A percentile compares a stretch with the other conserved stretches of the same genome.
Evolutionary conservation across 2,113 vertebrate genomes (phyloP).

Genomic region (Anarhynchus alexandrinus): DNA sequence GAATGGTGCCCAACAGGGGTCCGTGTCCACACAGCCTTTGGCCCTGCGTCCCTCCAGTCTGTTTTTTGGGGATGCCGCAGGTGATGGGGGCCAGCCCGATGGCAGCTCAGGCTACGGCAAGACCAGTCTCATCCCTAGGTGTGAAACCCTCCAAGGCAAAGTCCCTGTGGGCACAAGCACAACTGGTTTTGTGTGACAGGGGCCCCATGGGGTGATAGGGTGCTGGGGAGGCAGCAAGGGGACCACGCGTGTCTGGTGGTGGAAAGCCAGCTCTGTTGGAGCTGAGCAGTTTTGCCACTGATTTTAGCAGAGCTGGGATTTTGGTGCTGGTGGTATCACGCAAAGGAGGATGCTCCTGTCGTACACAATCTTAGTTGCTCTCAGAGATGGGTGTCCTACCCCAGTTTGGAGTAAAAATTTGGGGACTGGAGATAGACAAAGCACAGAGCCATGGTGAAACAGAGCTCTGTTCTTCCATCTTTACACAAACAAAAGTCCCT

Average conservation of each 20-base stretch:
- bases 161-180: neutral
- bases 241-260: accelerated
- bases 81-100: neutral
- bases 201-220: accelerated
- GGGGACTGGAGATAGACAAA: slow-evolving; percentile 17
- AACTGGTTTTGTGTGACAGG: accelerated
- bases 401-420: neutral
- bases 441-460: slow-evolving; percentile 22
- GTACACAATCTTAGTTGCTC: neutral
- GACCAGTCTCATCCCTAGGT: neutral
- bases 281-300: neutral
- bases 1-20: accelerated
- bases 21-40: neutral
- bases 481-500: slow-evolving; percentile 38
- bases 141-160: neutral
- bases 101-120: neutral
- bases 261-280: neutral
- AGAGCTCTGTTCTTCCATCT: slow-evolving; percentile 38
- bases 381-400: neutral
- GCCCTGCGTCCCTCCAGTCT: neutral
- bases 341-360: accelerated
- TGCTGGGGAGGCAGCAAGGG: neutral
- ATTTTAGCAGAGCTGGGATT: neutral
- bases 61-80: neutral
- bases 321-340: accelerated